Evolutionary conservation across 2,888 invertebrate species (phyloP).

Genomic region (Crocallis elinguaria): DNA sequence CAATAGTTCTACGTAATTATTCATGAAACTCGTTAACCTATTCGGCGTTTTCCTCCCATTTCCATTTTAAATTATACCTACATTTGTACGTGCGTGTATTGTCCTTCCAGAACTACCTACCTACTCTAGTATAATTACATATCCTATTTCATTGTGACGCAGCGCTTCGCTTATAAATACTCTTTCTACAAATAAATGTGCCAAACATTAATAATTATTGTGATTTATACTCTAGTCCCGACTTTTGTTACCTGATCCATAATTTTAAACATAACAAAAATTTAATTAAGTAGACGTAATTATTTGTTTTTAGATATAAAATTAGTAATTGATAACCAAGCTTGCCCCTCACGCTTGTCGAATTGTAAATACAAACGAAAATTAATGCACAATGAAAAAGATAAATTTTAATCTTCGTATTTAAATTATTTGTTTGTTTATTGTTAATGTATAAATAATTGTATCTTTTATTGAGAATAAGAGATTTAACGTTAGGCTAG

Average conservation of each 20-base stretch:
- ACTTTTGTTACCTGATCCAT: constrained; percentile 37
- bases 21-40: constrained; percentile 56
- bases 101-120: constrained; percentile 51
- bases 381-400: constrained; percentile 66
- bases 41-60: constrained; percentile 52
- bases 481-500: constrained; percentile 66
- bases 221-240: constrained; percentile 30
- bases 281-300: constrained; percentile 40
- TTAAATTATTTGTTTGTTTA: constrained; percentile 62
- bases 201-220: constrained; percentile 55
- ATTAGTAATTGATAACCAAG: constrained; percentile 54
- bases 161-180: constrained; percentile 56
- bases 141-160: constrained; percentile 54
- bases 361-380: constrained; percentile 73
- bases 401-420: constrained; percentile 59
- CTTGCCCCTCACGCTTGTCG: constrained; percentile 79
- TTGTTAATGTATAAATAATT: constrained; percentile 69
- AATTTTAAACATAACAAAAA: constrained; percentile 37
- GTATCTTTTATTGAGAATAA: constrained; percentile 77
- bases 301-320: constrained; percentile 28
- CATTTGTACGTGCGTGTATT: constrained; percentile 48
- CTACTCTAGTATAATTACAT: constrained; percentile 49
- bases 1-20: constrained; percentile 59
- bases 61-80: constrained; percentile 58
- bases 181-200: constrained; percentile 57